These are phyloP conservation scores for Tringa solitaria DNA, from an alignment of 2,113 vertebrate species.

Conservation along the genomic window DNA sequence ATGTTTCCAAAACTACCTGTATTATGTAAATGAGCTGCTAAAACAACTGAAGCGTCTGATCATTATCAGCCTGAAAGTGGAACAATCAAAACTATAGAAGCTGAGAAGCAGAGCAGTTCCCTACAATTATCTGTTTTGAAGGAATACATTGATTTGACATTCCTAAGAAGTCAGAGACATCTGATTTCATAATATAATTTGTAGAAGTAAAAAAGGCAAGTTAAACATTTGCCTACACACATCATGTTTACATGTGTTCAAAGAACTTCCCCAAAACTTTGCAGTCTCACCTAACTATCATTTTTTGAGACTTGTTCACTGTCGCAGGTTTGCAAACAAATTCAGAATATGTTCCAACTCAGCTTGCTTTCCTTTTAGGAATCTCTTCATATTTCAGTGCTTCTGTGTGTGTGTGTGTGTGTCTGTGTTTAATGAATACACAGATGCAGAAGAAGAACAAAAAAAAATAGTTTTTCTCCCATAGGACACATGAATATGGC, in stretches of 20 bases:
- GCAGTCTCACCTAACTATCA: conserved; percentile 68
- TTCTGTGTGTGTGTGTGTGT: neutral
- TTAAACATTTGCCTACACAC: conserved; percentile 78
- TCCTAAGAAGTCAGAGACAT: conserved; percentile 78
- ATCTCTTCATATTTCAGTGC: conserved; percentile 66
- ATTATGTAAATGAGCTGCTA: conserved; percentile 40
- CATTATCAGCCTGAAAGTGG: conserved; percentile 64
- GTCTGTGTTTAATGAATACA: conserved; percentile 71
- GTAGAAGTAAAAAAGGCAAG: conserved; percentile 78
- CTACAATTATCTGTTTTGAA: conserved; percentile 79
- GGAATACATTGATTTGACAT: conserved; percentile 77
- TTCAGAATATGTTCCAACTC: conserved; percentile 67
- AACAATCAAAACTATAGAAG: conserved; percentile 70
- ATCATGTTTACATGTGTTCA: conserved; percentile 78
- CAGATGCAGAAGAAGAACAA: conserved; percentile 68
- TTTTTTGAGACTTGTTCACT: conserved; percentile 72
- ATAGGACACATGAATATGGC: conserved; percentile 73
- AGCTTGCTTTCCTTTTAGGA: conserved; percentile 73
- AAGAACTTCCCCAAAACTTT: conserved; percentile 79
- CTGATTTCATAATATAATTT: conserved; percentile 82
- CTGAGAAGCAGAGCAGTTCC: conserved; percentile 66
- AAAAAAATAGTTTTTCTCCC: conserved; percentile 42
- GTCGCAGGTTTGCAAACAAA: conserved; percentile 71
- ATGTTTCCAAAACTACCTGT: conserved; percentile 35
- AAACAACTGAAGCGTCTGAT: conserved; percentile 54